These are phyloP conservation scores for Anguilla obscura DNA, from an alignment of 2,797 vertebrate genomes.

Conservation along the genomic window DNA sequence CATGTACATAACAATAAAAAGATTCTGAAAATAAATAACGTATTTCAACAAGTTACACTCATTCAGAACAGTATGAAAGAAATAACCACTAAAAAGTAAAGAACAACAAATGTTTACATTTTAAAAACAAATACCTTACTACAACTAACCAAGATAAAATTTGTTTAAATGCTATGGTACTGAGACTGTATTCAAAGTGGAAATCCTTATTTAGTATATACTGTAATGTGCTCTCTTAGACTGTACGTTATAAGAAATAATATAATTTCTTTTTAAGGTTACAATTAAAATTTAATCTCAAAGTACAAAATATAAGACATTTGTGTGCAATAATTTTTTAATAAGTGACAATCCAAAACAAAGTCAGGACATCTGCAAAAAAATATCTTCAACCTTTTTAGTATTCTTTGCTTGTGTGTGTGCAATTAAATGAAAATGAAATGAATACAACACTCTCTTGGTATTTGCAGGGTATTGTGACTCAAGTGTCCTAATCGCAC, in stretches of 20 bases:
- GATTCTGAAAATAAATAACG: not conserved
- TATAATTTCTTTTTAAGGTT: not conserved
- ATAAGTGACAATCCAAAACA: not conserved
- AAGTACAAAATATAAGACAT: not conserved
- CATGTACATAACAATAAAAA: not conserved
- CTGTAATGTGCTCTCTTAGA: not conserved
- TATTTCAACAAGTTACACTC: constrained; percentile 1
- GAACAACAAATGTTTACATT: not conserved
- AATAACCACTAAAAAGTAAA: constrained; percentile 12
- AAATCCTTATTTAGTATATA: not conserved
- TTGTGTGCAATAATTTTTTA: not conserved
- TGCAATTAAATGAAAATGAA: not conserved
- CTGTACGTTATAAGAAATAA: not conserved
- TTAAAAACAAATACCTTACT: not conserved
- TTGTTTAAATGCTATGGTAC: not conserved
- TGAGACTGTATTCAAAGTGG: not conserved
- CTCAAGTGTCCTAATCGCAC: not conserved
- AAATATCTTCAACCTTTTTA: not conserved
- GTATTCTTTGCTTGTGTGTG: not conserved
- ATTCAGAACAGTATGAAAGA: not conserved
- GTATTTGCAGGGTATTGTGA: not conserved
- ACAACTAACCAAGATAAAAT: not conserved
- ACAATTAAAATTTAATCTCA: not conserved
- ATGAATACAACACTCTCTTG: not conserved
- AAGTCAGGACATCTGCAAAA: not conserved